Evolutionary conservation across 2,113 vertebrate genomes (phyloP).

Genomic region (Gulo gulo): DNA sequence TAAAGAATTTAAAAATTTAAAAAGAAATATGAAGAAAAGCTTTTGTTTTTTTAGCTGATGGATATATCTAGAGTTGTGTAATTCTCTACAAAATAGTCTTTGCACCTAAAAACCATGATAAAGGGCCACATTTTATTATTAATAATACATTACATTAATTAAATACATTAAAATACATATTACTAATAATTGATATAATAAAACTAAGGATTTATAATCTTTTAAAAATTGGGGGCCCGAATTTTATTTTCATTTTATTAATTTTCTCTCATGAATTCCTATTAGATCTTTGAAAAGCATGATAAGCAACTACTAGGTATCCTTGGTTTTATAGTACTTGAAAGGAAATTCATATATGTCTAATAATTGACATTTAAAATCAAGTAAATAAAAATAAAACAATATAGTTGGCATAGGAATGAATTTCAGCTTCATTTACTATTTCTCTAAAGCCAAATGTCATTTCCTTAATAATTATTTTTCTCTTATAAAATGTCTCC

Average conservation of each 20-base stretch:
- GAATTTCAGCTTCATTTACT: neutral
- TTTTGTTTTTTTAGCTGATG: neutral
- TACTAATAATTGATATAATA: neutral
- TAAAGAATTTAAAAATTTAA: neutral
- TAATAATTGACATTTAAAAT: conserved; percentile 21
- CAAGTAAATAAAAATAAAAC: neutral
- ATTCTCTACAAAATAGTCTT: conserved; percentile 2
- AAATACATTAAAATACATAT: neutral
- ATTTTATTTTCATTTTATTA: conserved; percentile 3
- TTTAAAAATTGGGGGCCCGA: neutral
- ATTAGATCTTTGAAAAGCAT: conserved; percentile 1
- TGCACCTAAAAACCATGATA: neutral
- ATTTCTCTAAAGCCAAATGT: neutral
- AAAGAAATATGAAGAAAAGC: neutral
- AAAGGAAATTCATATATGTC: neutral
- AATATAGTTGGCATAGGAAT: neutral
- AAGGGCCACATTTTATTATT: neutral
- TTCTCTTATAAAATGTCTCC: neutral
- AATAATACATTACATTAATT: neutral
- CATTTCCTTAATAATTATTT: conserved; percentile 5
- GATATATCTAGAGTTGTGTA: neutral
- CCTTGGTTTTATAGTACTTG: neutral
- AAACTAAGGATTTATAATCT: neutral
- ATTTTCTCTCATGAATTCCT: neutral
- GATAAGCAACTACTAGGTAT: neutral